A percentile compares a stretch with the other conserved stretches of the same genome.
phyloP scores from a whole-genome alignment of 64 coral and sea anemone genomes.

The Catalaphyllia jardinei region DNA sequence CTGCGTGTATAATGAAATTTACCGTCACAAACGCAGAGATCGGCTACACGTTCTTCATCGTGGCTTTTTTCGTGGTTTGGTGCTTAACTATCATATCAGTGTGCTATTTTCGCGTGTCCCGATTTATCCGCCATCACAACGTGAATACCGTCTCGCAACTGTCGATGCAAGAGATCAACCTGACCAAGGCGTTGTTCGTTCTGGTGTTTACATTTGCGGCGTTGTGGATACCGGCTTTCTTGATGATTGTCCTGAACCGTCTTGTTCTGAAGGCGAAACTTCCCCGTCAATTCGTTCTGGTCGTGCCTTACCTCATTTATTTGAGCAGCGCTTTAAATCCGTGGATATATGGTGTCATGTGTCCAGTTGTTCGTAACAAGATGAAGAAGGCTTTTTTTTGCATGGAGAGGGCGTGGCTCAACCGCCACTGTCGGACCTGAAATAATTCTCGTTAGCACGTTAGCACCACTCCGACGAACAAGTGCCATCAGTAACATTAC shows the following conservation, averaged over 20 bases:
- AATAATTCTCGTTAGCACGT: neutral
- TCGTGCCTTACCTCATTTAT: neutral
- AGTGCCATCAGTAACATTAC: neutral
- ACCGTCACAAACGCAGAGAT: neutral
- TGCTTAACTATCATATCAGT: neutral
- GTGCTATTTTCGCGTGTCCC: neutral
- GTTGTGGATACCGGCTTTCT: neutral
- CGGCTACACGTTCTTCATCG: neutral
- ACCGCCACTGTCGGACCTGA: neutral
- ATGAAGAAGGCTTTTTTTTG: neutral
- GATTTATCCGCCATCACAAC: neutral
- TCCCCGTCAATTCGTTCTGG: neutral
- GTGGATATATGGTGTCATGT: conserved; percentile 23
- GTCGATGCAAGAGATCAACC: neutral
- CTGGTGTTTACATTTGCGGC: conserved; percentile 9
- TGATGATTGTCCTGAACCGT: neutral
- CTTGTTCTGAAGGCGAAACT: neutral
- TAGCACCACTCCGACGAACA: too few species aligned
- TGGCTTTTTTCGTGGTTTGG: neutral
- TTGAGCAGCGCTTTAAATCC: conserved; percentile 2
- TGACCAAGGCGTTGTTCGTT: neutral
- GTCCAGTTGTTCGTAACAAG: conserved; percentile 30
- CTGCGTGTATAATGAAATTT: neutral
- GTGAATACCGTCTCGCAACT: neutral
- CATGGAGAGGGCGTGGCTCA: neutral